These are phyloP conservation scores for Cossypha niveicapilla DNA, from an alignment of 2,797 vertebrate genomes.

Conservation along the genomic window DNA sequence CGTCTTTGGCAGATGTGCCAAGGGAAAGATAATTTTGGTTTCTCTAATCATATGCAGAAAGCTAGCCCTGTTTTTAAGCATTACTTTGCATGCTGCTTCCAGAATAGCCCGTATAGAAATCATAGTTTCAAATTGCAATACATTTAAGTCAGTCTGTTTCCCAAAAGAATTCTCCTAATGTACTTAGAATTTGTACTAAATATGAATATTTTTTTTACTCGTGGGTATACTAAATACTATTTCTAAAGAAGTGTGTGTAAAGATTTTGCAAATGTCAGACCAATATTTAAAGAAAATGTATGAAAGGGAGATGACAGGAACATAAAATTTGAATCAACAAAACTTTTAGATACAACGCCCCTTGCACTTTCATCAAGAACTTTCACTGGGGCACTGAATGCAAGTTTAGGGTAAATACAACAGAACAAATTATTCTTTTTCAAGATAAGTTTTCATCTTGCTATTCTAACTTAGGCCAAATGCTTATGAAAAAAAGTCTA, in stretches of 20 bases:
- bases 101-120: neutral
- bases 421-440: neutral
- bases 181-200: neutral
- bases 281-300: neutral
- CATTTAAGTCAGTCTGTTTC: neutral
- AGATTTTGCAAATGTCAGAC: neutral
- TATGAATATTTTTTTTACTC: neutral
- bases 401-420: neutral
- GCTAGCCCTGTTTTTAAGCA: conserved; percentile 37
- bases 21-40: conserved; percentile 65
- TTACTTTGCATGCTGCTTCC: conserved; percentile 23
- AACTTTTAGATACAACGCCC: neutral
- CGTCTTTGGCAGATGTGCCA: conserved; percentile 69
- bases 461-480: neutral
- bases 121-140: neutral
- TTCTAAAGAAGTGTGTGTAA: neutral
- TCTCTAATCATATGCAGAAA: conserved; percentile 53
- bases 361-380: neutral
- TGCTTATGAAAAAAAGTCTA: neutral
- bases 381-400: neutral
- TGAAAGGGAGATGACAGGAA: neutral
- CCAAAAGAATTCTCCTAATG: neutral
- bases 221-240: neutral
- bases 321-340: neutral
- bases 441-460: neutral